Evolutionary conservation across 2,113 vertebrate species (phyloP).

Genomic region (Nesogale talazaci): DNA sequence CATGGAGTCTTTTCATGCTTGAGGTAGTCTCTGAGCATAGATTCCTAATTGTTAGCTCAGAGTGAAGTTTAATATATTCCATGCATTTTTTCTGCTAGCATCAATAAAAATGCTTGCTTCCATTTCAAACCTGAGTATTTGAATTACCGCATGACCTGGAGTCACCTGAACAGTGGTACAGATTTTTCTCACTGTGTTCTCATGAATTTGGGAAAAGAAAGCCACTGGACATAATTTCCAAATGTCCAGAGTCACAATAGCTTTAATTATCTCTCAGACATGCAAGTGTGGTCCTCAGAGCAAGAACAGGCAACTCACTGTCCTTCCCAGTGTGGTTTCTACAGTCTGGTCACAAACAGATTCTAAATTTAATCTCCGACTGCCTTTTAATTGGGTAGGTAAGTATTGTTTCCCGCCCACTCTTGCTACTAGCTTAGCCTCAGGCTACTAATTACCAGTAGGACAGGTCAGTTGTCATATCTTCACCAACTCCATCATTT

Average conservation of each 20-base stretch:
- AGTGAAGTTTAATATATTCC: neutral
- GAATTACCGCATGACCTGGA: slow-evolving; percentile 31
- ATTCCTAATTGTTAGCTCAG: neutral
- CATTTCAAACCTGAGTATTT: slow-evolving; percentile 1
- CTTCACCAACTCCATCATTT: slow-evolving; percentile 61
- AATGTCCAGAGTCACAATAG: slow-evolving; percentile 52
- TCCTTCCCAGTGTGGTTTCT: slow-evolving; percentile 50
- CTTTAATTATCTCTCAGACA: slow-evolving; percentile 61
- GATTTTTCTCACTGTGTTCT: neutral
- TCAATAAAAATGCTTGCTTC: neutral
- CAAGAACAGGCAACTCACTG: neutral
- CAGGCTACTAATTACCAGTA: slow-evolving; percentile 80
- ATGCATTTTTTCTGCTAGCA: neutral
- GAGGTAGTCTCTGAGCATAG: neutral
- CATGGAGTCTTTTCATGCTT: neutral
- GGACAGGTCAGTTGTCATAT: slow-evolving; percentile 71
- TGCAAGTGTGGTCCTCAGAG: neutral
- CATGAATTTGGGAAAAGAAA: neutral
- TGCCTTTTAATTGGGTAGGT: slow-evolving; percentile 78
- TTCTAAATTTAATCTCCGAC: slow-evolving; percentile 76
- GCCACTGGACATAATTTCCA: slow-evolving; percentile 20
- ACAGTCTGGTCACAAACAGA: neutral
- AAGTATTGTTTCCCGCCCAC: slow-evolving; percentile 44
- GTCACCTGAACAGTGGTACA: neutral
- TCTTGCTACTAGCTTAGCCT: slow-evolving; percentile 78